Percentiles rank a stretch among this genome's conserved stretches.
Evolutionary conservation across 2,888 invertebrate species (phyloP).

Genomic region (Napeogenes inachia): DNA sequence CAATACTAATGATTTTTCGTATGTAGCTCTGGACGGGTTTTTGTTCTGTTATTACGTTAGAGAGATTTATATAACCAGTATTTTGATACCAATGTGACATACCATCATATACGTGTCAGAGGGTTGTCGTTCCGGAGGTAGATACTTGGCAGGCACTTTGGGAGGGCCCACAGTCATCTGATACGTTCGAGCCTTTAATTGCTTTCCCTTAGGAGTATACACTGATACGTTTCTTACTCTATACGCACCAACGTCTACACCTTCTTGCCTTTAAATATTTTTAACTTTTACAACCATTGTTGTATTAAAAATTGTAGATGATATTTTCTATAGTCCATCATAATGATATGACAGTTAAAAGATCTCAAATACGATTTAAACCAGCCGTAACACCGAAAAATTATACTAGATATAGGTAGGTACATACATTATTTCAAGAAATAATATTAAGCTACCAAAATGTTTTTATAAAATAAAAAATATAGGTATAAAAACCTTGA

Average conservation of each 20-base stretch:
- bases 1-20: no score
- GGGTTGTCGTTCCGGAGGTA: constrained; percentile 79
- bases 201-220: constrained; percentile 60
- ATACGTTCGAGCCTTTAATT: constrained; percentile 76
- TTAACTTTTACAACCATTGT: not conserved
- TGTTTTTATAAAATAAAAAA: no score
- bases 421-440: no score
- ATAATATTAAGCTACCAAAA: no score
- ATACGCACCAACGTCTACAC: constrained; percentile 79
- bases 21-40: not conserved
- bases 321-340: no score
- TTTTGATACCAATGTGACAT: not conserved
- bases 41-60: no score
- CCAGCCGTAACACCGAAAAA: no score
- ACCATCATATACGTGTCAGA: constrained; percentile 80
- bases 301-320: no score
- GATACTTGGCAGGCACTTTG: constrained; percentile 46
- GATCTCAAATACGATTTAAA: no score
- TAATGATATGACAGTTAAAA: no score
- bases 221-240: constrained; percentile 77
- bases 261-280: constrained; percentile 78
- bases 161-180: constrained; percentile 74
- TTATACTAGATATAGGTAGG: no score
- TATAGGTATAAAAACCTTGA: no score
- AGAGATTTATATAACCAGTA: not conserved